Evolutionary conservation across 2,888 invertebrate genomes (phyloP).

Genomic region (Eupithecia exiguata): DNA sequence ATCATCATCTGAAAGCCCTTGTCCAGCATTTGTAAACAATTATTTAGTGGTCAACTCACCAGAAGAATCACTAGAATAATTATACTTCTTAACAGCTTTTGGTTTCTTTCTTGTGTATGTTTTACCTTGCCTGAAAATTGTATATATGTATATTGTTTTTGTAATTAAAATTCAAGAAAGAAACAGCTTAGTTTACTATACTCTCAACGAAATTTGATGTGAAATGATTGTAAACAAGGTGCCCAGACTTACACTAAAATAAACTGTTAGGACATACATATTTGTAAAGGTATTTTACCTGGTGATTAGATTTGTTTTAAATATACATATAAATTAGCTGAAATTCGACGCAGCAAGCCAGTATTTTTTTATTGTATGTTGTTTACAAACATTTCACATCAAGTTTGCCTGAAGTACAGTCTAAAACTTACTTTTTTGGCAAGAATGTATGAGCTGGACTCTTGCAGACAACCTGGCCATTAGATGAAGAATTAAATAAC

Average conservation of each 20-base stretch:
- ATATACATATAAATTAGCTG: too few relatives aligned
- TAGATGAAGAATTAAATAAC: conserved; percentile 64
- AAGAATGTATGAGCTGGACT: conserved; percentile 40
- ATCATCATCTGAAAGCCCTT: neutral
- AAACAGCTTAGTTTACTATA: neutral
- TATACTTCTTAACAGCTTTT: conserved; percentile 53
- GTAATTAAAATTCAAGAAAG: neutral
- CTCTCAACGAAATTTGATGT: too few relatives aligned
- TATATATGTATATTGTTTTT: conserved; percentile 17
- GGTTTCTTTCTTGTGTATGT: conserved; percentile 54
- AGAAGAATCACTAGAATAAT: conserved; percentile 49
- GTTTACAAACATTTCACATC: neutral
- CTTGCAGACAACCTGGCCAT: conserved; percentile 30
- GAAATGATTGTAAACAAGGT: too few relatives aligned
- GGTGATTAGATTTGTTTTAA: too few relatives aligned
- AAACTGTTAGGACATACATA: too few relatives aligned
- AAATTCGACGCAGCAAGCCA: too few relatives aligned
- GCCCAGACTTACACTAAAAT: too few relatives aligned
- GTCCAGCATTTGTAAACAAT: neutral
- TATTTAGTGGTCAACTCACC: neutral
- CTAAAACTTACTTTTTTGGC: conserved; percentile 50
- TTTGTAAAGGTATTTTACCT: too few relatives aligned
- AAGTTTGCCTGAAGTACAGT: neutral
- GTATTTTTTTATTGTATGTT: too few relatives aligned
- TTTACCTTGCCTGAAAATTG: conserved; percentile 52